Percentiles rank a stretch among this genome's conserved stretches.
These are phyloP conservation scores for Drosophila nannoptera DNA, from an alignment of 1,140 invertebrate genomes.

Conservation along the genomic window DNA sequence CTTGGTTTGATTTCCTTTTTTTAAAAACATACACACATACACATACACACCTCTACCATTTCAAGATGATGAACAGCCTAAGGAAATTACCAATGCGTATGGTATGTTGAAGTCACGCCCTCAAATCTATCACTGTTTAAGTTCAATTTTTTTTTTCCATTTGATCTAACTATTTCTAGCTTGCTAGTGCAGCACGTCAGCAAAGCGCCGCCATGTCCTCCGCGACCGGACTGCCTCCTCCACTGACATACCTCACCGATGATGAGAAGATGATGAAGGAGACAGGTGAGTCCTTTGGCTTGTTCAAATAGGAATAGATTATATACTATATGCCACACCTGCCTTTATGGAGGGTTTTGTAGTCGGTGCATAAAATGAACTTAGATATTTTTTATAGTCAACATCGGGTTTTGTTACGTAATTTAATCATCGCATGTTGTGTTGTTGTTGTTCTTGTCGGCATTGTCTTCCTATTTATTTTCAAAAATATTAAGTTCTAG, in stretches of 20 bases:
- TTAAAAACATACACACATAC: conserved; percentile 15
- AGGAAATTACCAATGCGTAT: conserved; percentile 75
- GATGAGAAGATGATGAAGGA: conserved; percentile 89
- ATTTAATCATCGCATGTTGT: conserved; percentile 32
- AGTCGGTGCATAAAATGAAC: not conserved
- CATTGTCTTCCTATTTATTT: conserved; percentile 5
- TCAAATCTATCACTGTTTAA: conserved; percentile 6
- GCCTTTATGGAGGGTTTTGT: not conserved
- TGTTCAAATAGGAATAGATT: not conserved
- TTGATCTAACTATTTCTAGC: conserved; percentile 37
- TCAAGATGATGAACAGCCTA: conserved; percentile 73
- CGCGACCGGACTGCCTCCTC: conserved; percentile 73
- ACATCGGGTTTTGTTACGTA: conserved; percentile 39
- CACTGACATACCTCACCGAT: conserved; percentile 85
- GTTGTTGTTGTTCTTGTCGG: conserved; percentile 6
- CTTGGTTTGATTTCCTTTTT: conserved; percentile 32
- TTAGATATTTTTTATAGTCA: conserved; percentile 23
- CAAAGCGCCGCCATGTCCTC: conserved; percentile 70
- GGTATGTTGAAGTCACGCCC: conserved; percentile 57
- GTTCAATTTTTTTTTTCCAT: conserved; percentile 8
- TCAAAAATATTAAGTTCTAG: conserved; percentile 5
- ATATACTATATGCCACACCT: not conserved
- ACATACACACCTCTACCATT: conserved; percentile 17
- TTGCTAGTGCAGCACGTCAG: conserved; percentile 73
- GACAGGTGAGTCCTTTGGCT: conserved; percentile 82